Evolutionary conservation across 2,797 vertebrate species (phyloP), one percentile per base, ranked within the genome.

Genomic region (Acomys russatus): DNA sequence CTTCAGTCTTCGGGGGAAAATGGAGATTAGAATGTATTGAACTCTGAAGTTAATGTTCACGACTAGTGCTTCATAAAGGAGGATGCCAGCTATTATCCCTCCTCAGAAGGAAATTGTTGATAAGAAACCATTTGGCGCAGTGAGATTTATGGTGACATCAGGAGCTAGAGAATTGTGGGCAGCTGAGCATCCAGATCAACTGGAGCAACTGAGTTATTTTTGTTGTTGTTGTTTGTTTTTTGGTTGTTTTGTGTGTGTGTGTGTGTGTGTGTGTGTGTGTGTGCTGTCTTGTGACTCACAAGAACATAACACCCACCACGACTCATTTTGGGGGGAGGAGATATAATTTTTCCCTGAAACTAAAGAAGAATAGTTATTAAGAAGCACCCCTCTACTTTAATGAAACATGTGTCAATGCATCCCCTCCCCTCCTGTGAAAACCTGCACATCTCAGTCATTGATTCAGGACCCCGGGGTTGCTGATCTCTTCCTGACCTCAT

Each of bases 11-110:
- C 30, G 51, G 84, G 84, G 49, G 56, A 59, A 78, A 89, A 96
- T 91, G 74, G 92, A 97, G 90, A 97, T 97, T 92, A 84, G 94
- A 68, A 83, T 96, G 70, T 93, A 86, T 96, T 95, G 91, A 96
- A 85, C 56, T 78, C 76, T 86, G 92, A 88, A 51, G 90, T 96
- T 96, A 77, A 82, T 92, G 90, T 85, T 95, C 77, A 85, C n/a
- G 71, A 92, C 64, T 88, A 96, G 91, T 90, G 51, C 95, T 97
- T 97, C 51, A 70, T 88, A 90, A 91, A 90, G 88, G 85, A 95
- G 63, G 79, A 23, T 80, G 44, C 63, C 51, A 9, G 64, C 70
- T 68, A 49, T 95, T 96, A 61, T 82, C 14, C 12, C 63, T 92
- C 35, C 49, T 83, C 61, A 22, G 90, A 91, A 95, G 63, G 82